Evolutionary conservation across 2,113 vertebrate species (phyloP).

Genomic region (Indicator indicator): DNA sequence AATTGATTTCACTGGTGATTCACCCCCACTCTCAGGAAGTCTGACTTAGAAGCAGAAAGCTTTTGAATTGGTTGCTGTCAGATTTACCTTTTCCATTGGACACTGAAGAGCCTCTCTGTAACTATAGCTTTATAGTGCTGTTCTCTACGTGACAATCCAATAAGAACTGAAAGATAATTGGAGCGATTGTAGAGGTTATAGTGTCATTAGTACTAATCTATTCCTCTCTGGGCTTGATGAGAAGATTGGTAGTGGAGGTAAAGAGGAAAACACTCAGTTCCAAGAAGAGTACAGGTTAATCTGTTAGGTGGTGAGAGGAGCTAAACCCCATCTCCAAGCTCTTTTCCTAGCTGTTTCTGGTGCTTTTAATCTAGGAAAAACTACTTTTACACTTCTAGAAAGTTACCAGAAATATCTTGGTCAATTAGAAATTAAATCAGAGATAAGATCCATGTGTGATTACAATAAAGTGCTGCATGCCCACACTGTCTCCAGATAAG

Average conservation of each 20-base stretch:
- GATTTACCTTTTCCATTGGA: neutral
- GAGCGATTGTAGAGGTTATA: neutral
- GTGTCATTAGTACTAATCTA: neutral
- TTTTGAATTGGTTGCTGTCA: neutral
- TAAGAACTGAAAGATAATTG: neutral
- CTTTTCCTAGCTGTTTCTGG: neutral
- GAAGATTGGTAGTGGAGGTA: neutral
- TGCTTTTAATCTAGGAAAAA: neutral
- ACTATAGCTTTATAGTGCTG: neutral
- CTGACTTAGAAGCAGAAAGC: neutral
- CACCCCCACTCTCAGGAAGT: neutral
- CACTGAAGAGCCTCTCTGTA: neutral
- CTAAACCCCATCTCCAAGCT: neutral
- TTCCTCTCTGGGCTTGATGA: neutral
- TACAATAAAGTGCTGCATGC: neutral
- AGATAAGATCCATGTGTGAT: neutral
- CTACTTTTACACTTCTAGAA: constrained; percentile 5
- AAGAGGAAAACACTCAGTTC: neutral
- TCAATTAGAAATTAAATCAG: neutral
- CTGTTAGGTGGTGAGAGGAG: neutral
- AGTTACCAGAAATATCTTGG: neutral
- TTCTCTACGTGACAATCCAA: neutral
- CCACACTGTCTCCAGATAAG: neutral
- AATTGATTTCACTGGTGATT: neutral
- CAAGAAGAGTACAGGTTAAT: neutral